Evolutionary conservation across 2,797 vertebrate genomes (phyloP).

Genomic region (Sebastes dallii): DNA sequence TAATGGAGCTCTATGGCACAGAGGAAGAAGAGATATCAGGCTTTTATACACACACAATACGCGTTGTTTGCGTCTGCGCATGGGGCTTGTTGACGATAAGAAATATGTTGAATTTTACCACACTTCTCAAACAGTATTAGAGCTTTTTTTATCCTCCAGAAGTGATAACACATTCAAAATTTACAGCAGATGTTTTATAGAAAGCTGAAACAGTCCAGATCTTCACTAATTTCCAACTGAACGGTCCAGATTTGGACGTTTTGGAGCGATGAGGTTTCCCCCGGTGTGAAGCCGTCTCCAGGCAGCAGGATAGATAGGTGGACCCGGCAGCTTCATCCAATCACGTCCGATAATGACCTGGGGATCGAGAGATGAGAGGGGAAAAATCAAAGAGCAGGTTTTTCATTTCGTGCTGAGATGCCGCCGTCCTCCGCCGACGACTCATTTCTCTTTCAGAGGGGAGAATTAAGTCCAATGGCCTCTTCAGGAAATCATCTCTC

Average conservation of each 20-base stretch:
- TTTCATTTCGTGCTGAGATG: constrained; percentile 37
- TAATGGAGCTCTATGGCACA: background rate
- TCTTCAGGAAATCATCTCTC: constrained; percentile 33
- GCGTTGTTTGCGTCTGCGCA: too few relatives aligned
- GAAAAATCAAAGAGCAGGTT: constrained; percentile 8
- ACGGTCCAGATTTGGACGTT: background rate
- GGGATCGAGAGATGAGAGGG: constrained; percentile 6
- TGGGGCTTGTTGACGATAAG: background rate
- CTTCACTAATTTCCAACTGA: background rate
- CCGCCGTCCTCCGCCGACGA: background rate
- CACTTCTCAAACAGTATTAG: too few relatives aligned
- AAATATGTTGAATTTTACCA: background rate
- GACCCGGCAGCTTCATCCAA: constrained; percentile 19
- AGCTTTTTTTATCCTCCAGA: background rate
- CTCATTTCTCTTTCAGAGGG: constrained; percentile 16
- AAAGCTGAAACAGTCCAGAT: background rate
- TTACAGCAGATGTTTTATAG: background rate
- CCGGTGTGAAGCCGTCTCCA: background rate
- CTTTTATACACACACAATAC: background rate
- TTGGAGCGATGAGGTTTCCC: background rate
- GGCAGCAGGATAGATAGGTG: background rate
- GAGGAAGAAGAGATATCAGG: background rate
- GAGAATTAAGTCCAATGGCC: constrained; percentile 30
- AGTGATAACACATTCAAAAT: too few relatives aligned
- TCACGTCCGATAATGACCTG: constrained; percentile 40